Evolutionary conservation across 2,113 vertebrate species (phyloP).

Genomic region (Pterocles orientalis): DNA sequence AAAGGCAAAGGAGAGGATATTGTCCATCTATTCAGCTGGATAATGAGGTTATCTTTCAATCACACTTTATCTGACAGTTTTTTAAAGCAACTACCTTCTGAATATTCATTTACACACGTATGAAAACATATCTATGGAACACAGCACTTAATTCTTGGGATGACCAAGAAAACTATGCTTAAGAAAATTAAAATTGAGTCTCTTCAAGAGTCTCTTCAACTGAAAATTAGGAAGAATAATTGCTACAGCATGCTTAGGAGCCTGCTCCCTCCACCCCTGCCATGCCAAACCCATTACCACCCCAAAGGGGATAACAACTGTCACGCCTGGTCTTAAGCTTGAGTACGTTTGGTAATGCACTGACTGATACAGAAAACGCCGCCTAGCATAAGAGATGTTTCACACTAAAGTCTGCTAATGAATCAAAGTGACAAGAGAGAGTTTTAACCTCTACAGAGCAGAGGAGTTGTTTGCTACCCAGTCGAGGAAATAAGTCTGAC

Average conservation of each 20-base stretch:
- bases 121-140: neutral
- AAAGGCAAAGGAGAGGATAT: neutral
- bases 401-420: slow-evolving; percentile 51
- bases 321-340: slow-evolving; percentile 47
- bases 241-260: slow-evolving; percentile 47
- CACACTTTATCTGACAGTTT: neutral
- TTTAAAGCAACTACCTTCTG: neutral
- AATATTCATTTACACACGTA: neutral
- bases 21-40: neutral
- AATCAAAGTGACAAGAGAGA: slow-evolving; percentile 45
- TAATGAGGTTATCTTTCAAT: neutral
- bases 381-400: slow-evolving; percentile 39
- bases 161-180: neutral
- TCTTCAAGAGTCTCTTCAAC: slow-evolving; percentile 9
- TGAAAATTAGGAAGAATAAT: slow-evolving; percentile 40
- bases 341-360: slow-evolving; percentile 32
- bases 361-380: slow-evolving; percentile 54
- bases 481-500: neutral
- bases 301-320: slow-evolving; percentile 70
- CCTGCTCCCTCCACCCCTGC: slow-evolving; percentile 60
- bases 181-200: slow-evolving; percentile 2
- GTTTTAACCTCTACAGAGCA: slow-evolving; percentile 33
- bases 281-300: slow-evolving; percentile 61
- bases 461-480: neutral
- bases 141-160: neutral